Evolutionary conservation across 35 echinoderm and acorn worm species (phyloP).

Genomic region (Ptychodera flava): DNA sequence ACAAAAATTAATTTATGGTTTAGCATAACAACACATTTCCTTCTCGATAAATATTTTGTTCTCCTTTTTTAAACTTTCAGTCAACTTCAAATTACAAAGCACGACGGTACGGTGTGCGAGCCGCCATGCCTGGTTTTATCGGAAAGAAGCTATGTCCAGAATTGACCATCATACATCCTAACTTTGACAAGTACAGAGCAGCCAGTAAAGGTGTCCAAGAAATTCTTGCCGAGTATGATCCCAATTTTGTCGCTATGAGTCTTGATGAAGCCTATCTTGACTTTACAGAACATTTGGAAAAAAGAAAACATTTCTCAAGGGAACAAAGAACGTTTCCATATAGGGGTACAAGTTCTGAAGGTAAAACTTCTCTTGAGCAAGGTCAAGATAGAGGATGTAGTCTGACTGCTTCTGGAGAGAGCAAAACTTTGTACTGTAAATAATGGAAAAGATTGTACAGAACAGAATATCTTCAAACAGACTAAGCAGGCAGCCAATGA

Average conservation of each 20-base stretch:
- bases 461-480: background rate
- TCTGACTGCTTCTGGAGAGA: no score
- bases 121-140: conserved; percentile 99
- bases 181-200: conserved; percentile 79
- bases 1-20: no score
- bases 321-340: conserved; percentile 65
- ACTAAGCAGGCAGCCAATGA: background rate
- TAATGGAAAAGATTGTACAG: no score
- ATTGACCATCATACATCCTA: conserved; percentile 55
- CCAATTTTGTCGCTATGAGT: conserved; percentile 81
- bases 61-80: conserved; percentile 33
- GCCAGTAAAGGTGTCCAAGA: conserved; percentile 74
- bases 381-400: no score
- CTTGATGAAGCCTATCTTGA: conserved; percentile 95
- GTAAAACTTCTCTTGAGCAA: no score
- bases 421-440: no score
- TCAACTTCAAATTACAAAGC: conserved; percentile 94
- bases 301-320: conserved; percentile 31
- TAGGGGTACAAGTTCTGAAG: no score
- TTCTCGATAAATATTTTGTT: no score
- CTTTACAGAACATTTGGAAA: conserved; percentile 71
- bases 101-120: conserved; percentile 71
- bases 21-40: no score
- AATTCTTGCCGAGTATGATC: conserved; percentile 82
- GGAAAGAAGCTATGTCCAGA: conserved; percentile 91